Evolutionary conservation across 2,888 invertebrate genomes (phyloP).

Genomic region (Oeneis ivallda): DNA sequence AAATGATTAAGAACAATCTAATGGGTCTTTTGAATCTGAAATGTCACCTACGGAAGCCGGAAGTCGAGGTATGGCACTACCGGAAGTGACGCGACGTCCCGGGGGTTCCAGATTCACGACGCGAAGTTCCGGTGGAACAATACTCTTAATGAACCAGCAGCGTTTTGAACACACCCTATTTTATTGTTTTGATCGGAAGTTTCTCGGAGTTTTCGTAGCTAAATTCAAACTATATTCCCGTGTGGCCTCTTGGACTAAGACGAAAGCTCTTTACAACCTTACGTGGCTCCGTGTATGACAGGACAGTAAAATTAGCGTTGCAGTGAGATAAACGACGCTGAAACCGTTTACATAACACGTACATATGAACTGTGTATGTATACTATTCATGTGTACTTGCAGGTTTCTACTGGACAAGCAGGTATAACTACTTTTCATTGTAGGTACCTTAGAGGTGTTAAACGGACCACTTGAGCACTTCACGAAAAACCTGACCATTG

Average conservation of each 20-base stretch:
- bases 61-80: conserved; percentile 52
- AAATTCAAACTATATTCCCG: background rate
- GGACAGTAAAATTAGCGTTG: conserved; percentile 37
- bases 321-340: conserved; percentile 28
- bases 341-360: conserved; percentile 14
- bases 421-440: conserved; percentile 4
- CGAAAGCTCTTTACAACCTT: conserved; percentile 18
- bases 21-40: background rate
- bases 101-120: conserved; percentile 51
- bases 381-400: background rate
- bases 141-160: conserved; percentile 50
- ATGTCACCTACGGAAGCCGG: conserved; percentile 48
- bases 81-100: conserved; percentile 64
- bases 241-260: background rate
- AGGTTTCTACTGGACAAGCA: background rate
- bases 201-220: background rate
- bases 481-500: background rate
- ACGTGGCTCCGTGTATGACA: conserved; percentile 18
- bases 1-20: too few relatives aligned
- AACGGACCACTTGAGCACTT: background rate
- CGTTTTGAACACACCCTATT: conserved; percentile 35
- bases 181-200: conserved; percentile 28
- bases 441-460: background rate
- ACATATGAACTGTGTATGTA: background rate
- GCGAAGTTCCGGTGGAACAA: conserved; percentile 64